These are phyloP conservation scores for Hydrotaea cyrtoneurina DNA, from an alignment of 2,888 invertebrate species.

Conservation along the genomic window DNA sequence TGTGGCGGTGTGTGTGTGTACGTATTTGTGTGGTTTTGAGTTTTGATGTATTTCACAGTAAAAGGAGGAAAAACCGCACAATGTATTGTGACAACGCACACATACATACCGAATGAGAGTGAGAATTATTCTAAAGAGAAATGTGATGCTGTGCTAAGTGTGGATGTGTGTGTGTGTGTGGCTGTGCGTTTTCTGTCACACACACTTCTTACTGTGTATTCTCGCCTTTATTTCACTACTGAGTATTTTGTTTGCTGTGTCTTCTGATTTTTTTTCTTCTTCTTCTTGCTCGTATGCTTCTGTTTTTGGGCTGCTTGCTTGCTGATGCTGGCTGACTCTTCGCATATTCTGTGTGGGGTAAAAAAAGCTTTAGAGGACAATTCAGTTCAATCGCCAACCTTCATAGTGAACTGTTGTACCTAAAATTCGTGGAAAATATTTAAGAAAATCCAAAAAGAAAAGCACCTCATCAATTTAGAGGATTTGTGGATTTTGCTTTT, in stretches of 20 bases:
- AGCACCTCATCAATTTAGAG: neutral
- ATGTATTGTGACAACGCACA: neutral
- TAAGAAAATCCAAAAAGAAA: constrained; percentile 32
- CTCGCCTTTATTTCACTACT: constrained; percentile 7
- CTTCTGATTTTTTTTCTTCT: neutral
- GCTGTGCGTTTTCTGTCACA: no score
- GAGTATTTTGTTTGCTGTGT: neutral
- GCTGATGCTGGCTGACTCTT: constrained; percentile 15
- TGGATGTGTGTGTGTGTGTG: neutral
- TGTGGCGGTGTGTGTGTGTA: neutral
- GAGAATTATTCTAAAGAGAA: neutral
- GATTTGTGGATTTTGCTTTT: neutral
- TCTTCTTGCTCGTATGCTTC: constrained; percentile 5
- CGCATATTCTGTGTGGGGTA: constrained; percentile 1
- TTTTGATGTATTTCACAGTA: constrained; percentile 9
- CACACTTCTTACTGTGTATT: neutral
- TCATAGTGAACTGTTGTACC: constrained; percentile 60
- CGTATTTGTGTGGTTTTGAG: no score
- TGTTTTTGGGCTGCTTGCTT: constrained; percentile 20
- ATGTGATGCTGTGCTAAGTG: neutral
- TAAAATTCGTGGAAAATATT: constrained; percentile 48
- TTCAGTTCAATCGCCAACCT: constrained; percentile 67
- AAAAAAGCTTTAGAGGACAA: constrained; percentile 65
- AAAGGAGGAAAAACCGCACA: neutral
- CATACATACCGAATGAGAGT: neutral